Evolutionary conservation across 1,140 invertebrate genomes (phyloP).

Genomic region (Sweltsa coloradensis): DNA sequence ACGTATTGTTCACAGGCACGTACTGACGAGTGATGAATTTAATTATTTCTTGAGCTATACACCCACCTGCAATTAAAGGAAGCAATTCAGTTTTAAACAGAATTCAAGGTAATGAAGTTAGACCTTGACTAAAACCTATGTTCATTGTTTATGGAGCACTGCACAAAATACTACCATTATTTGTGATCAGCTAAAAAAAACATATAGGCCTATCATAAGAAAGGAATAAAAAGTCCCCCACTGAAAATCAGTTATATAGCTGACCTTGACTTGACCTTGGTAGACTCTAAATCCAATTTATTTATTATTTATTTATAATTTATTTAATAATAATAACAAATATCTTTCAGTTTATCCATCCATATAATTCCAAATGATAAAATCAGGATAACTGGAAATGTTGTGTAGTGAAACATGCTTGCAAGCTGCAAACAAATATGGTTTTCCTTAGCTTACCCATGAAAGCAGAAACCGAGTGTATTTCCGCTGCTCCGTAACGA

Average conservation of each 20-base stretch:
- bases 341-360: background rate
- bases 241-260: no score
- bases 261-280: no score
- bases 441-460: constrained; percentile 40
- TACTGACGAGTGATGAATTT: constrained; percentile 97
- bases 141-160: no score
- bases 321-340: background rate
- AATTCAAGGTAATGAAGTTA: constrained; percentile 1
- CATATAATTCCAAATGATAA: background rate
- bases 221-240: no score
- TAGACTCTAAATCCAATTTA: constrained; percentile 2
- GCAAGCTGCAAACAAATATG: background rate
- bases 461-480: constrained; percentile 92
- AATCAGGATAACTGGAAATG: background rate
- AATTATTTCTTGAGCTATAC: constrained; percentile 90
- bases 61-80: constrained; percentile 51
- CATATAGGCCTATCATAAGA: no score
- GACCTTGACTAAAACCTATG: no score
- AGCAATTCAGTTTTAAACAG: background rate
- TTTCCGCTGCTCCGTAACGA: constrained; percentile 79
- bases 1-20: constrained; percentile 89
- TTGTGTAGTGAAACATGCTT: background rate
- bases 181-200: no score
- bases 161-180: no score
- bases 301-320: constrained; percentile 1